Conservation (phyloP, 1,140 invertebrate species). For the Drosophila lacteicornis region DNA sequence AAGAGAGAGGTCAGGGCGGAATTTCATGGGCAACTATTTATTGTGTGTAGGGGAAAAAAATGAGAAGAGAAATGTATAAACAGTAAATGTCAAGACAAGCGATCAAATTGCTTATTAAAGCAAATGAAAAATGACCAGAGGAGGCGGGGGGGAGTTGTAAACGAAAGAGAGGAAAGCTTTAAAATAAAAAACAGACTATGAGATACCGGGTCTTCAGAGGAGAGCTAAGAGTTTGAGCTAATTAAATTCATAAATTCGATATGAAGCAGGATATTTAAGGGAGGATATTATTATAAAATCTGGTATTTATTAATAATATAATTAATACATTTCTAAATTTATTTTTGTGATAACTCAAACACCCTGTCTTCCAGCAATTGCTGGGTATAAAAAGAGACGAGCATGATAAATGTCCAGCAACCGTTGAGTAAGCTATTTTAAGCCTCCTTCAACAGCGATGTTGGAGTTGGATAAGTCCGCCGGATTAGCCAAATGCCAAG, state of each 20-base stretch:
- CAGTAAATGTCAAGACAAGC: conserved; percentile 42
- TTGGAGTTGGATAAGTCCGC: neutral
- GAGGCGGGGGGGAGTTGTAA: neutral
- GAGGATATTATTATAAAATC: too few species aligned
- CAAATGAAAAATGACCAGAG: conserved; percentile 23
- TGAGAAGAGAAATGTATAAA: conserved; percentile 17
- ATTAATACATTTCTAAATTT: too few species aligned
- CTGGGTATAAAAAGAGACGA: neutral
- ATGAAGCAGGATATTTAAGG: too few species aligned
- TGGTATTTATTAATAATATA: too few species aligned
- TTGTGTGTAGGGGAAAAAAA: conserved; percentile 10
- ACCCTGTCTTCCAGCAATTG: neutral
- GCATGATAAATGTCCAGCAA: conserved; percentile 1
- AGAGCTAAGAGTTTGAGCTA: neutral
- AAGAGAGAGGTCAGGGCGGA: conserved; percentile 1
- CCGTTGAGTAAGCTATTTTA: neutral
- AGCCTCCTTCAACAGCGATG: conserved; percentile 4
- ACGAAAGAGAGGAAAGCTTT: too few species aligned
- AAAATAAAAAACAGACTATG: too few species aligned
- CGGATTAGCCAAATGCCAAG: conserved; percentile 20
- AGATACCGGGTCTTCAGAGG: too few species aligned
- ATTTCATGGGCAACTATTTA: conserved; percentile 42
- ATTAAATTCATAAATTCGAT: too few species aligned
- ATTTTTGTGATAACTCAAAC: neutral
- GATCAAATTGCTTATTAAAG: conserved; percentile 60